A percentile compares a stretch with the other conserved stretches of the same genome.
Conservation (phyloP, 2,888 invertebrate species). For the Apotomis capreana region DNA sequence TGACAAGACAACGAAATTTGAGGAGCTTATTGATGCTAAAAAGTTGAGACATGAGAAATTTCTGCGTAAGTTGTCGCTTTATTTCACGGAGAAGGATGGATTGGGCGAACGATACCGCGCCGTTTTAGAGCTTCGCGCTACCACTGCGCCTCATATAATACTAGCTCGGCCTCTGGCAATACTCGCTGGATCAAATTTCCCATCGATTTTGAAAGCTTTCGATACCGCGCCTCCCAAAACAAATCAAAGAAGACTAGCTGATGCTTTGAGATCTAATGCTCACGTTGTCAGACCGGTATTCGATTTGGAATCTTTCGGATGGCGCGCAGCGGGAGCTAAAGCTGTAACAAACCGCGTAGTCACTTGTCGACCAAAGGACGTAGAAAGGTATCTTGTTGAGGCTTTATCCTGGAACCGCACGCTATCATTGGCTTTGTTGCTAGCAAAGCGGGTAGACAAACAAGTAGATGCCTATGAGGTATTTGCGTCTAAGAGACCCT, state of each 20-base stretch:
- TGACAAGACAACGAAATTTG: slow-evolving; percentile 47
- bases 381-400: slow-evolving; percentile 48
- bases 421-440: slow-evolving; percentile 52
- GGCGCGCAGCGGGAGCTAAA: slow-evolving; percentile 59
- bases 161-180: slow-evolving; percentile 47
- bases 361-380: slow-evolving; percentile 50
- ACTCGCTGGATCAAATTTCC: slow-evolving; percentile 39
- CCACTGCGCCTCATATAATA: slow-evolving; percentile 16
- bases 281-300: slow-evolving; percentile 56
- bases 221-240: slow-evolving; percentile 32
- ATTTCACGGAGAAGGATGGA: slow-evolving; percentile 60
- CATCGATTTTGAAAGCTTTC: slow-evolving; percentile 43
- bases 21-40: slow-evolving; percentile 43
- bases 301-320: slow-evolving; percentile 53
- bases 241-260: slow-evolving; percentile 47
- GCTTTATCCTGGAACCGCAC: slow-evolving; percentile 56
- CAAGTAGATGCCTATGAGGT: slow-evolving; percentile 47
- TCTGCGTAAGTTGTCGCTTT: slow-evolving; percentile 56
- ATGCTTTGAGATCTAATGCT: slow-evolving; percentile 56
- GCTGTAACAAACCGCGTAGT: slow-evolving; percentile 57
- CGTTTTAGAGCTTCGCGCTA: slow-evolving; percentile 39
- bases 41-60: slow-evolving; percentile 53
- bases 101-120: slow-evolving; percentile 51
- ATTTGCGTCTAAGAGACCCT: slow-evolving; percentile 53
- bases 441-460: slow-evolving; percentile 52